phyloP scores from a whole-genome alignment of 2,113 vertebrate genomes.

The Chaetops frenatus region DNA sequence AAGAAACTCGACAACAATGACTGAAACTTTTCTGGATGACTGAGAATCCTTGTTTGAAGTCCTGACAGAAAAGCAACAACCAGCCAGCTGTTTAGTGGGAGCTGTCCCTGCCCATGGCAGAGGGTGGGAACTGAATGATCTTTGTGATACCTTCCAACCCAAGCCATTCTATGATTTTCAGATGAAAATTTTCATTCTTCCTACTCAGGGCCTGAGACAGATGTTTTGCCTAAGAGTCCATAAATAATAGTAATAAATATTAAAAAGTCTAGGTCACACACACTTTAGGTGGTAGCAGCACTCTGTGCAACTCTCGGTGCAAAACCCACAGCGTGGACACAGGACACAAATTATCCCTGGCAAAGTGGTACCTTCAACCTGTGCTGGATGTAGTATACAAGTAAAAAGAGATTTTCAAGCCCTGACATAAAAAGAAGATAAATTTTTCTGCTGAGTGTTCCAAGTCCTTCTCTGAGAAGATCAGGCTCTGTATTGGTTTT shows the following conservation, averaged over 20 bases:
- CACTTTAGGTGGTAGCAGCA: background rate
- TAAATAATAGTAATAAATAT: background rate
- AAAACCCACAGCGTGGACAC: fast-evolving
- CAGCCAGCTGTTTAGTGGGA: background rate
- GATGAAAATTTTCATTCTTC: background rate
- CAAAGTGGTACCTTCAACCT: background rate
- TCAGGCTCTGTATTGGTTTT: background rate
- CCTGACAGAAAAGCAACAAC: background rate
- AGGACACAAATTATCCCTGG: background rate
- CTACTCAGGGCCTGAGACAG: background rate
- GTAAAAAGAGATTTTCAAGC: background rate
- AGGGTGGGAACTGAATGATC: background rate
- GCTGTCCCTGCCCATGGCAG: background rate
- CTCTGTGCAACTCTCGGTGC: background rate
- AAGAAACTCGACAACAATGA: background rate
- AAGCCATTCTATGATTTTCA: background rate
- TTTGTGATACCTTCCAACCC: background rate
- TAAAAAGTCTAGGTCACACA: background rate
- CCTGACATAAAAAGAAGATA: background rate
- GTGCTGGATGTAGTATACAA: background rate
- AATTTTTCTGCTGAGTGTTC: background rate
- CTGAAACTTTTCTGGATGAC: background rate
- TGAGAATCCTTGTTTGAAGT: background rate
- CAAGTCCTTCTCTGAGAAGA: background rate
- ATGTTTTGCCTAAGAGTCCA: background rate